These are phyloP conservation scores for Drosophila meridiana DNA, from an alignment of 2,888 invertebrate species.

Conservation along the genomic window DNA sequence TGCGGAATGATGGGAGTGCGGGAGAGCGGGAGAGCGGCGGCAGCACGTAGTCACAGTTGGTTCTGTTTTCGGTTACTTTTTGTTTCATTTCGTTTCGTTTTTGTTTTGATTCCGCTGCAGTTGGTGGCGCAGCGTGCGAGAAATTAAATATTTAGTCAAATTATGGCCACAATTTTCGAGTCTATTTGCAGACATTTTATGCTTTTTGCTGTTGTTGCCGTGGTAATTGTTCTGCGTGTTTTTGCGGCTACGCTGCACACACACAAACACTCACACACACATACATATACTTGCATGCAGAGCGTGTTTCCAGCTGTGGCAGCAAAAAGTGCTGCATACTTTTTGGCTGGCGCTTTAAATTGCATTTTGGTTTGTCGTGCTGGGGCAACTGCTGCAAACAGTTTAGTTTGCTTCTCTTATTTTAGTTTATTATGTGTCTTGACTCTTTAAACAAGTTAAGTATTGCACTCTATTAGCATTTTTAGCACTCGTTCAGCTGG, in stretches of 20 bases:
- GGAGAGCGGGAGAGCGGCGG: not conserved
- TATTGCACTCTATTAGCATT: constrained; percentile 43
- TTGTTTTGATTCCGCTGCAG: constrained; percentile 27
- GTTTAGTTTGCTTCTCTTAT: not conserved
- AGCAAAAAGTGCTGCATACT: constrained; percentile 61
- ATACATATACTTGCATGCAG: not conserved
- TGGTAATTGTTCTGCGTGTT: constrained; percentile 62
- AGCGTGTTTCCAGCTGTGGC: constrained; percentile 13
- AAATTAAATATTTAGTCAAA: constrained; percentile 80
- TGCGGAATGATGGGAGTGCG: not conserved
- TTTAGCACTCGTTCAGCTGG: constrained; percentile 31
- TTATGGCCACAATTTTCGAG: constrained; percentile 74
- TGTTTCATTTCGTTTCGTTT: constrained; percentile 26
- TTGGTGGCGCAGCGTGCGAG: constrained; percentile 45
- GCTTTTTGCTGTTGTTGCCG: constrained; percentile 22
- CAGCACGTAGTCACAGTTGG: not conserved
- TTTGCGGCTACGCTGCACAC: constrained; percentile 20
- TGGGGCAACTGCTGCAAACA: not conserved
- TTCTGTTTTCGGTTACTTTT: constrained; percentile 20
- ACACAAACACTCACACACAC: constrained; percentile 6
- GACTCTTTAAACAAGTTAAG: constrained; percentile 32
- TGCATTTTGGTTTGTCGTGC: not conserved
- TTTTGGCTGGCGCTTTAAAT: constrained; percentile 37
- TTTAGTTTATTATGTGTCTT: not conserved
- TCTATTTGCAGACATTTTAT: constrained; percentile 34